Percentiles rank a stretch among this genome's conserved stretches.
Conservation (phyloP, 2,888 invertebrate species). For the Ectemnius continuus region DNA sequence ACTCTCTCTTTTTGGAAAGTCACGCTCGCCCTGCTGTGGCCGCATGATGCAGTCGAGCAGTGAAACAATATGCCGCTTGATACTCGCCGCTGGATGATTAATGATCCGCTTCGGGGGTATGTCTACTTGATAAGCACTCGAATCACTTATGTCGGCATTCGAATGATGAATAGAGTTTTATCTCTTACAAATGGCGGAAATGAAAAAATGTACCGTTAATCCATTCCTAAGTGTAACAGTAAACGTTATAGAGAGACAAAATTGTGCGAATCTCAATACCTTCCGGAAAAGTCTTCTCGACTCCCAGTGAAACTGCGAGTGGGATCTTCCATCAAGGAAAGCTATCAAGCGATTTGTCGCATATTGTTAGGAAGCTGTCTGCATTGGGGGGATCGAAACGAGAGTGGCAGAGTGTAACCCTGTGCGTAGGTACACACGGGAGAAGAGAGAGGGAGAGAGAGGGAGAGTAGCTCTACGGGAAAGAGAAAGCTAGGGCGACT, state of each 20-base stretch:
- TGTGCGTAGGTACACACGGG: too few relatives aligned
- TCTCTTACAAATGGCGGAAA: too few relatives aligned
- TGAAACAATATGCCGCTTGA: constrained; percentile 1
- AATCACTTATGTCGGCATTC: neutral
- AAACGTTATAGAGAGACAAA: too few relatives aligned
- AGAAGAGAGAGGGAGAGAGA: neutral
- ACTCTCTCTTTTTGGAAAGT: neutral
- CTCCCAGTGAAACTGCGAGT: too few relatives aligned
- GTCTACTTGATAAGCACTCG: neutral
- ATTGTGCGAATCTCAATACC: too few relatives aligned
- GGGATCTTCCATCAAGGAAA: neutral
- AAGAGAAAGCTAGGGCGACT: neutral
- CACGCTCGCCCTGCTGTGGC: neutral
- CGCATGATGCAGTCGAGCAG: neutral
- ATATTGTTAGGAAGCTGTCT: neutral
- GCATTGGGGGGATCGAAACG: too few relatives aligned
- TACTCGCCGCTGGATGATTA: constrained; percentile 1
- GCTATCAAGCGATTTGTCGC: constrained; percentile 27
- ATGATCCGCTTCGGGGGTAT: neutral
- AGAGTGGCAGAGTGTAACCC: too few relatives aligned
- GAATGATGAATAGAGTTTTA: neutral
- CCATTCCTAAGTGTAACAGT: too few relatives aligned
- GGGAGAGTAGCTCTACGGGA: neutral
- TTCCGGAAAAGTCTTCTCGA: too few relatives aligned
- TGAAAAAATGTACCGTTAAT: too few relatives aligned